Base-by-base conservation (phyloP, 2,113 vertebrate genomes). In the Oceanodroma tethys region DNA sequence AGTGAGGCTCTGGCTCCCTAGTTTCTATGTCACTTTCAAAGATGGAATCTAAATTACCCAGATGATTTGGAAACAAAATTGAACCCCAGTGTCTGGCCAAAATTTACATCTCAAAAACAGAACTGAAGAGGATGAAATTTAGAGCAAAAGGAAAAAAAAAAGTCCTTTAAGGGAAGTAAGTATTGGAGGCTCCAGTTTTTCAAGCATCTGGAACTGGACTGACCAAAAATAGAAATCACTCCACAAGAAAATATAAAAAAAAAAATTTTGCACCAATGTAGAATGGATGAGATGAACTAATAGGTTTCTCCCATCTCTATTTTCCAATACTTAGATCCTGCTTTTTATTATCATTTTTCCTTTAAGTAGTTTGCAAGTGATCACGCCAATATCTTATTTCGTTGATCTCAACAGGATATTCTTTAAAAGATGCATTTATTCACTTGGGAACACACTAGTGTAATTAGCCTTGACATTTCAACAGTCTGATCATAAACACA, bases 391-490 rank as follows among this genome's bases (percentile, higher is more conserved):
- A 91, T 91, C 62, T 89, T 62, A 75, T 72, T 96, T 79, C 8
- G 43, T 91, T 94, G 76, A 95, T 91, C 91, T 87, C 88, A 81
- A 96, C 65, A 86, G 86, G 86, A 71, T 97, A 89, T 68, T 95
- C 92, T 84, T 79, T 89, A 81, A 86, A 84, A 94, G 95, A 97
- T 58, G 25, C 30, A 60, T 84, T 93, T 96, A 93, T 89, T 91
- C 95, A 42, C 92, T 94, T 79, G 97, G 91, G 95, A 97, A 48
- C 76, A 63, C 68, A 42, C 52, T 30, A 72, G 66, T 36, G 52
- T 97, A 95, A 97, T 95, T 87, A 96, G 81, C 53, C 76, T 85
- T 96, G 96, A 97, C 96, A 94, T 96, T 96, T 97, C 62, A 9
- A 94, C 83, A 85, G 93, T 21, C 83, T 75, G 53, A 91, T 95